Base-by-base conservation (phyloP, 2,888 invertebrate species). In the Epinotia ramella region DNA sequence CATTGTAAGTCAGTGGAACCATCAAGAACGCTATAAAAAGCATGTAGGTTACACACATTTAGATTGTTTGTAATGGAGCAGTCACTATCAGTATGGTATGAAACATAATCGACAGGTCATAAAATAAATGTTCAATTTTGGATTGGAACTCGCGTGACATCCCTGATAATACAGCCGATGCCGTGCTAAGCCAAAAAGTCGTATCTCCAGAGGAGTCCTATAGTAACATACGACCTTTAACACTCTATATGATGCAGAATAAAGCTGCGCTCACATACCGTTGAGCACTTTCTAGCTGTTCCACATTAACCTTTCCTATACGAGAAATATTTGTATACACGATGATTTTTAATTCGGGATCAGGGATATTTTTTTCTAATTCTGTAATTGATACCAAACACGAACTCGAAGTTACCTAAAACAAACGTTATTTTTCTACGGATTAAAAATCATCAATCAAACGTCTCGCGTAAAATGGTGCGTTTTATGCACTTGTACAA, bases 91-190 rank as follows among this genome's bases (percentile, higher is more conserved):
- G 12, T 67, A 56, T 44, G 44, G 12, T 67, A 56, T 44, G 44
- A 28, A 46, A 28, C n/a, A 7, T 57, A 57, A 57, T 20, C 11
- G 20, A 59, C 28, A n/a, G 24, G 24, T n/a, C n/a, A 59, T 59
- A 59, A 44, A 59, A 59, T 40, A 57, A 33, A 59, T 57, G 57
- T 68, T 57, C 24, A 69, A 46, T n/a, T n/a, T n/a, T 46, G 20
- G n/a, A 9, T 68, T 59, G 24, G 40, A 59, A 44, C 57, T n/a
- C 44, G 44, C 44, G 44, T 68, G 68, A 69, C 68, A 69, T 24
- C 68, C 24, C 20, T 68, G 68, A 46, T 24, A 44, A 11, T 28
- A 28, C 28, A 28, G 24, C 24, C 3, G 24, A 28, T 33, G 5
- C 1, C 13, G 16, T 5, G 16, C 4, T 49, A 16, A 49, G 49